Evolutionary conservation across 2,888 invertebrate species (phyloP), one percentile per base, ranked within the genome.

Genomic region (Papilio protenor): DNA sequence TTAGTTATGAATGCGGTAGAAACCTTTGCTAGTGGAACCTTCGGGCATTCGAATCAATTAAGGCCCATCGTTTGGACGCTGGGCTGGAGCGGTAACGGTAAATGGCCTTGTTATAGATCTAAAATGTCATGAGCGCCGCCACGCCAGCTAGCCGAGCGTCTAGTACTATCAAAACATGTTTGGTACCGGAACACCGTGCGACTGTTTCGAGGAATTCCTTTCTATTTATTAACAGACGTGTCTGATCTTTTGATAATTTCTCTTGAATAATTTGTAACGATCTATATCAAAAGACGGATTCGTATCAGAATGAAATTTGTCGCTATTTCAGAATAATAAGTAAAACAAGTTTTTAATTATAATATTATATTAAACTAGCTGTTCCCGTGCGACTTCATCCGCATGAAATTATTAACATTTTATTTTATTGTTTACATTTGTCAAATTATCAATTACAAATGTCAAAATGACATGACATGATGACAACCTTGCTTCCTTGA

Each of bases 21-120:
- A 75, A 64, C 40, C 72, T 72, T 66, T 78, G 75, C 66, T 57
- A 72, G 76, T 61, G 80, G 79, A 85, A 89, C 91, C 90, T 91
- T 91, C 90, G 86, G 88, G 87, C 89, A 90, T 90, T 90, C 87
- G 82, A 87, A 87, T 89, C 84, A 85, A 87, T 88, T 88, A 87
- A 84, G 84, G 83, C 85, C 88, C 86, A 86, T 88, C 85, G 83
- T 85, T 86, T 86, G 84, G 87, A 83, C 83, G 86, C 84, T 80
- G 82, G 83, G 83, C 83, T 87, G 86, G 89, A 90, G 87, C 89
- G 87, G 89, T 90, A 89, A 88, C 89, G 87, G 89, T 90, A 88
- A 87, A 85, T 89, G 90, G 89, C 94, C 93, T 93, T 92, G 94
- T 92, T 93, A 92, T 91, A 91, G 90, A 91, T 93, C 90, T 89